Conservation (phyloP, 2,888 invertebrate genomes). For the Lagria hirta region DNA sequence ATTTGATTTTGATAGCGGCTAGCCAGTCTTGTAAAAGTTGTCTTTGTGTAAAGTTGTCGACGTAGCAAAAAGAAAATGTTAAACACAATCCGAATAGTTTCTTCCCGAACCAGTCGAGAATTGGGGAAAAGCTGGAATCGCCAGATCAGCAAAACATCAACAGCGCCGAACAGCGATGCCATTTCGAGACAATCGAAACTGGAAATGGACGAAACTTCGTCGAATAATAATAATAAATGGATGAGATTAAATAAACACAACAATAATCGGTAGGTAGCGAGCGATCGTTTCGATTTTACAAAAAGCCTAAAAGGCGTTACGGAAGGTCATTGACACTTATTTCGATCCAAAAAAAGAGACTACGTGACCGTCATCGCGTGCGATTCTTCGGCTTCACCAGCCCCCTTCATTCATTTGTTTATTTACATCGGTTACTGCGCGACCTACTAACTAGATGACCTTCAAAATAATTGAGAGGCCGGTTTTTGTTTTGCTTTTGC, state of each 20-base stretch:
- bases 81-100: slow-evolving; percentile 33
- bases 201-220: slow-evolving; percentile 30
- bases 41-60: slow-evolving; percentile 2
- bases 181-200: slow-evolving; percentile 55
- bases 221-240: slow-evolving; percentile 42
- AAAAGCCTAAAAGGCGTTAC: slow-evolving; percentile 2
- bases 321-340: slow-evolving; percentile 36
- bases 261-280: slow-evolving; percentile 47
- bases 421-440: slow-evolving; percentile 7
- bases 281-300: neutral
- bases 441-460: slow-evolving; percentile 6
- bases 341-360: slow-evolving; percentile 23
- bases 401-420: slow-evolving; percentile 9
- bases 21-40: slow-evolving; percentile 8
- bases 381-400: slow-evolving; percentile 10
- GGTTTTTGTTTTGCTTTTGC: too few species aligned
- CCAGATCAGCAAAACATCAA: slow-evolving; percentile 63
- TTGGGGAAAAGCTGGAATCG: slow-evolving; percentile 40
- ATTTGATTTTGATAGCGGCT: too few species aligned
- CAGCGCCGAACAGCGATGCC: slow-evolving; percentile 62
- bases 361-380: slow-evolving; percentile 42
- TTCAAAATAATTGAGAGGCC: slow-evolving; percentile 5
- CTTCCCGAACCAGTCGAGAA: slow-evolving; percentile 44
- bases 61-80: slow-evolving; percentile 29
- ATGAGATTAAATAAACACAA: slow-evolving; percentile 47